A percentile compares a stretch with the other conserved stretches of the same genome.
These are phyloP conservation scores for Drosophila flavopinicola DNA, from an alignment of 2,888 invertebrate genomes.

Conservation along the genomic window DNA sequence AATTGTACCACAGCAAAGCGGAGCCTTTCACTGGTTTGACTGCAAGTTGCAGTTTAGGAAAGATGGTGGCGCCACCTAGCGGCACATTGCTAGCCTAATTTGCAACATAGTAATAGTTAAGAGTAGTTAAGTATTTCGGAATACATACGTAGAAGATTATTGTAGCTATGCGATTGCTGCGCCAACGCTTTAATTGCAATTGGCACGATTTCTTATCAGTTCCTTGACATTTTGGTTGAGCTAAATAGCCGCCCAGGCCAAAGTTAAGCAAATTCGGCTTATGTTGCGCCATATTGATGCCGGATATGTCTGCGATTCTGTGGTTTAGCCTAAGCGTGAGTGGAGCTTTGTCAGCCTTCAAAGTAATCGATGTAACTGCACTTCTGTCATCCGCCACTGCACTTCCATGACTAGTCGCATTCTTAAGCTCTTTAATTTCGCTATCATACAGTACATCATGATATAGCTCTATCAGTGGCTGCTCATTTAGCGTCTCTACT, in stretches of 20 bases:
- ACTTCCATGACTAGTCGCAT: neutral
- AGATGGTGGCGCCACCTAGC: constrained; percentile 48
- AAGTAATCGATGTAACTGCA: neutral
- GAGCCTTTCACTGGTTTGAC: constrained; percentile 32
- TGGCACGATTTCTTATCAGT: neutral
- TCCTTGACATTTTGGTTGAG: constrained; percentile 6
- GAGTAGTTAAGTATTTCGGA: neutral
- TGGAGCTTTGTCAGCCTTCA: neutral
- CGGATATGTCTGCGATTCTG: constrained; percentile 30
- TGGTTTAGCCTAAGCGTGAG: constrained; percentile 10
- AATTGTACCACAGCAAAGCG: constrained; percentile 46
- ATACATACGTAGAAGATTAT: constrained; percentile 40
- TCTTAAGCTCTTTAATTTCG: constrained; percentile 27
- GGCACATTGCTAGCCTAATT: constrained; percentile 41
- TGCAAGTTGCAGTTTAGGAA: constrained; percentile 37
- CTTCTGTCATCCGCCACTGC: neutral
- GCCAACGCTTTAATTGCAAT: neutral
- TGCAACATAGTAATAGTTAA: neutral
- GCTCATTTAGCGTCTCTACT: constrained; percentile 26
- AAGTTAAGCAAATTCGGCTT: constrained; percentile 24
- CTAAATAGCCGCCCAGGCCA: constrained; percentile 37
- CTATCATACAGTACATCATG: constrained; percentile 43
- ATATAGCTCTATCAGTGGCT: constrained; percentile 40
- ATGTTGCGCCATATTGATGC: constrained; percentile 12
- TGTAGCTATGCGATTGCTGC: constrained; percentile 29